A percentile compares a stretch with the other conserved stretches of the same genome.
Evolutionary conservation across 2,888 invertebrate species (phyloP).

Genomic region (Leptothorax acervorum): DNA sequence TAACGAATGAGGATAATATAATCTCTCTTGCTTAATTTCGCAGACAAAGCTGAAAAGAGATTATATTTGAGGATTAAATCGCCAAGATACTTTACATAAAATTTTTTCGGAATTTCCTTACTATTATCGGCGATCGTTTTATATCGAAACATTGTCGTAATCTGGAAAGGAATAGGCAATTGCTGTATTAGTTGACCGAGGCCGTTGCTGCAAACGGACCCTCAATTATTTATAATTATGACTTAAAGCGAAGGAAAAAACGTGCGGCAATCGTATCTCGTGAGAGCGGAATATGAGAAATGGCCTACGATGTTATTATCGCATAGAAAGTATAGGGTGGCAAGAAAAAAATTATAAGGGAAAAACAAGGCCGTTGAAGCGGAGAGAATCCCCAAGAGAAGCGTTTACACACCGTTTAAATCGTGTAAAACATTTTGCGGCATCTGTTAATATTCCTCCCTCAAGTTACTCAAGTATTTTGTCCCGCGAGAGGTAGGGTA

Average conservation of each 20-base stretch:
- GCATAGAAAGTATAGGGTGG: slow-evolving; percentile 22
- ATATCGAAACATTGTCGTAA: not conserved
- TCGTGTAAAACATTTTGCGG: slow-evolving; percentile 39
- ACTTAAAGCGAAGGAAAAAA: slow-evolving; percentile 43
- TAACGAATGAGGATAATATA: not conserved
- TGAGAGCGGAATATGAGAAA: slow-evolving; percentile 43
- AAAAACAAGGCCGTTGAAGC: slow-evolving; percentile 35
- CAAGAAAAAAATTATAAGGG: slow-evolving; percentile 29
- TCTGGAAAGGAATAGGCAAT: slow-evolving; percentile 9
- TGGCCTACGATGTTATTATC: slow-evolving; percentile 28
- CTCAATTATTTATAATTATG: slow-evolving; percentile 46
- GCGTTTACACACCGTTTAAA: slow-evolving; percentile 20
- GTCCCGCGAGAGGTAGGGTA: not conserved
- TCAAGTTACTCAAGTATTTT: slow-evolving; percentile 7
- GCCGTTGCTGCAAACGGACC: slow-evolving; percentile 15
- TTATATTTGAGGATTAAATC: not conserved
- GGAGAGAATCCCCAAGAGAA: slow-evolving; percentile 14
- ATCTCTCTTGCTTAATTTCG: not conserved
- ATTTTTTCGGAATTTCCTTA: not conserved
- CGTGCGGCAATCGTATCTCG: slow-evolving; percentile 33
- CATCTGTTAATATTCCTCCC: not conserved
- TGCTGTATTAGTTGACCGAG: slow-evolving; percentile 7
- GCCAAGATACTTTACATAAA: not conserved
- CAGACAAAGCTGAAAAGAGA: not conserved
- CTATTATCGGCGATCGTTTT: not conserved